phyloP scores from a whole-genome alignment of 2,797 vertebrate species.

The Rhincodon typus region DNA sequence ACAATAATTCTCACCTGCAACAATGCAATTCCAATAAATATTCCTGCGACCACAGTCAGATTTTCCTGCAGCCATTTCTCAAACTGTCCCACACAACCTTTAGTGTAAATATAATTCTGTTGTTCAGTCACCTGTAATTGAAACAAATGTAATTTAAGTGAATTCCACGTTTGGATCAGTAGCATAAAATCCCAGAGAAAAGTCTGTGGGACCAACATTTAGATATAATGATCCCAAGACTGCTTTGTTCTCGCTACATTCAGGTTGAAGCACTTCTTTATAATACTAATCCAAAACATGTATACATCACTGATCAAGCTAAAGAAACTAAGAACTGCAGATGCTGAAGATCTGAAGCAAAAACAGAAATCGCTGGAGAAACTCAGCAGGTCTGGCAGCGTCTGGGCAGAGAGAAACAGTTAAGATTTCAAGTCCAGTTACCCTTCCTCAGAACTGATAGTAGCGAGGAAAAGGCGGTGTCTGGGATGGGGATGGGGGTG shows the following conservation, averaged over 20 bases:
- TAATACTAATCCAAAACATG: neutral
- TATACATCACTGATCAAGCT: too few species aligned
- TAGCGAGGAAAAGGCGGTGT: too few species aligned
- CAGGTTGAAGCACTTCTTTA: neutral
- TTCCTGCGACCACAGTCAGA: constrained; percentile 94
- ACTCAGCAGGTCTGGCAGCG: too few species aligned
- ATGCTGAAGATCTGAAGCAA: too few species aligned
- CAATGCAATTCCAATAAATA: constrained; percentile 94
- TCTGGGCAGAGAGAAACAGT: too few species aligned
- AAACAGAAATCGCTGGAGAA: too few species aligned
- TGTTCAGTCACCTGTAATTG: constrained; percentile 79
- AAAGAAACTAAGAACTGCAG: too few species aligned
- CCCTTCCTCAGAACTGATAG: too few species aligned
- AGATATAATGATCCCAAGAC: neutral
- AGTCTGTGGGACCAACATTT: neutral
- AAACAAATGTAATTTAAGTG: constrained; percentile 44
- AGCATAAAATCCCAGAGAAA: neutral
- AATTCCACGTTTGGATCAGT: neutral
- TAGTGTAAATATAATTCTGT: constrained; percentile 88
- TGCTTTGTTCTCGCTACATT: neutral
- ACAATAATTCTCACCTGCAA: constrained; percentile 71
- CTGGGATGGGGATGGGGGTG: too few species aligned
- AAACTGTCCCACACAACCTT: constrained; percentile 97
- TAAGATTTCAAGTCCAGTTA: too few species aligned
- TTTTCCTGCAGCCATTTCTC: constrained; percentile 98